A percentile compares a stretch with the other conserved stretches of the same genome.
Evolutionary conservation across 2,888 invertebrate genomes (phyloP).

Genomic region (Choristoneura rosaceana): DNA sequence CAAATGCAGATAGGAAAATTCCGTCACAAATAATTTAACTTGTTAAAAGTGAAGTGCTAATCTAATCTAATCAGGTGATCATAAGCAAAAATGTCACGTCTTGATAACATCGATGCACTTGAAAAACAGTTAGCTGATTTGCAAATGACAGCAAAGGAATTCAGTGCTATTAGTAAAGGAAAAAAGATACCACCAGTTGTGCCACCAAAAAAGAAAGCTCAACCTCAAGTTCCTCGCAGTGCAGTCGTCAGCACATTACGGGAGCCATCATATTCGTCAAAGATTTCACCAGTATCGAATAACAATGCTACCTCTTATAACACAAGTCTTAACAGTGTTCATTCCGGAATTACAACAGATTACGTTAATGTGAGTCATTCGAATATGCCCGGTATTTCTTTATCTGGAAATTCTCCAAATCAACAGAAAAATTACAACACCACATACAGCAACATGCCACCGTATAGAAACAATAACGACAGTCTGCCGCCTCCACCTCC

Average conservation of each 20-base stretch:
- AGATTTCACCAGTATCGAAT: slow-evolving; percentile 72
- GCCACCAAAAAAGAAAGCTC: slow-evolving; percentile 91
- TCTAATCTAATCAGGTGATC: slow-evolving; percentile 34
- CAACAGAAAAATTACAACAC: slow-evolving; percentile 65
- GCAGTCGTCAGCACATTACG: slow-evolving; percentile 88
- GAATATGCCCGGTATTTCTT: slow-evolving; percentile 55
- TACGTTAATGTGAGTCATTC: slow-evolving; percentile 71
- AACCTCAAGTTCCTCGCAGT: slow-evolving; percentile 91
- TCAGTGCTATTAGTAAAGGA: slow-evolving; percentile 61
- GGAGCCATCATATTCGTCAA: slow-evolving; percentile 91
- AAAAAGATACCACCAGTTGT: slow-evolving; percentile 91
- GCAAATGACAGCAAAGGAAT: slow-evolving; percentile 85
- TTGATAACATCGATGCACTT: slow-evolving; percentile 87
- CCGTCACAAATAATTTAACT: slow-evolving; percentile 27
- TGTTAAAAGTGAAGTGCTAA: slow-evolving; percentile 38
- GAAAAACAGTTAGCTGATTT: slow-evolving; percentile 90
- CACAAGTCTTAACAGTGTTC: slow-evolving; percentile 51
- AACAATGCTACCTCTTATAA: slow-evolving; percentile 70
- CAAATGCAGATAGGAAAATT: slow-evolving; percentile 18
- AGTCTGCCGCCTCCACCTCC: slow-evolving; percentile 87
- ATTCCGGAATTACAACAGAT: slow-evolving; percentile 63
- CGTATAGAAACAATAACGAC: slow-evolving; percentile 71
- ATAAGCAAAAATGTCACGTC: slow-evolving; percentile 65
- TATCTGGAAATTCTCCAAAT: slow-evolving; percentile 54
- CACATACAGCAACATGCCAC: slow-evolving; percentile 86